A percentile compares a stretch with the other conserved stretches of the same genome.
Conservation (phyloP, 2,888 invertebrate species). For the Agrochola macilenta region DNA sequence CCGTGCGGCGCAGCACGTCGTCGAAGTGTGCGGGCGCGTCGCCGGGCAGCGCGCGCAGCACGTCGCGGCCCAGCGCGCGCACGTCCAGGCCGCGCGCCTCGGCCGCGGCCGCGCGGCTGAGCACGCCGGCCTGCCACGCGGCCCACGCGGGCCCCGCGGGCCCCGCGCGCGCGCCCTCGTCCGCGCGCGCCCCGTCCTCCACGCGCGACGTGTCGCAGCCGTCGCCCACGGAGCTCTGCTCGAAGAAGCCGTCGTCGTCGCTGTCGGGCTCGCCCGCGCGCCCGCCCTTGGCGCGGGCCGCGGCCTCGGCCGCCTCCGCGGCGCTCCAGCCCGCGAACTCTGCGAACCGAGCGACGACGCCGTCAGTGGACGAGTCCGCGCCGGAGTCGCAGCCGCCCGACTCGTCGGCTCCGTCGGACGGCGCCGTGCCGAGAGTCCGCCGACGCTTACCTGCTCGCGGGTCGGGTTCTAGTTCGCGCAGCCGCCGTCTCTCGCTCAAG, state of each 20-base stretch:
- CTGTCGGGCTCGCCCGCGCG: slow-evolving; percentile 66
- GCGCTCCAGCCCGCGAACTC: slow-evolving; percentile 75
- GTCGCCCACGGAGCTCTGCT: slow-evolving; percentile 80
- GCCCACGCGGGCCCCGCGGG: slow-evolving; percentile 45
- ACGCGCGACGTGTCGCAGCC: slow-evolving; percentile 45
- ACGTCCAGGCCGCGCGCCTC: slow-evolving; percentile 69
- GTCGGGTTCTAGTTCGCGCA: slow-evolving; percentile 40
- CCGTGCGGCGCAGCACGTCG: slow-evolving; percentile 47
- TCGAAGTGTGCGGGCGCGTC: background rate
- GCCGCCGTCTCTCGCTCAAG: slow-evolving; percentile 53
- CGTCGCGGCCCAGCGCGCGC: slow-evolving; percentile 65
- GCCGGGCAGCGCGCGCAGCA: slow-evolving; percentile 61
- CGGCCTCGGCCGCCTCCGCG: slow-evolving; percentile 59
- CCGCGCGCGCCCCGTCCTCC: background rate
- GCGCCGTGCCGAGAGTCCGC: background rate
- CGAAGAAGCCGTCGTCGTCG: slow-evolving; percentile 87
- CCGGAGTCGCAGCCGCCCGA: background rate
- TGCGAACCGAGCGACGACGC: slow-evolving; percentile 29
- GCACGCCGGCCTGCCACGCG: slow-evolving; percentile 68
- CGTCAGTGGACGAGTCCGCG: background rate
- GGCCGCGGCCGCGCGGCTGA: slow-evolving; percentile 62
- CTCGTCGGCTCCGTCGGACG: background rate
- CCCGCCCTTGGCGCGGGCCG: slow-evolving; percentile 39
- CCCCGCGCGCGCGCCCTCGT: slow-evolving; percentile 21
- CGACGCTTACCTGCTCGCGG: slow-evolving; percentile 21